A percentile compares a stretch with the other conserved stretches of the same genome.
Conservation (phyloP, 2,888 invertebrate species). For the Chrysina gloriosa region DNA sequence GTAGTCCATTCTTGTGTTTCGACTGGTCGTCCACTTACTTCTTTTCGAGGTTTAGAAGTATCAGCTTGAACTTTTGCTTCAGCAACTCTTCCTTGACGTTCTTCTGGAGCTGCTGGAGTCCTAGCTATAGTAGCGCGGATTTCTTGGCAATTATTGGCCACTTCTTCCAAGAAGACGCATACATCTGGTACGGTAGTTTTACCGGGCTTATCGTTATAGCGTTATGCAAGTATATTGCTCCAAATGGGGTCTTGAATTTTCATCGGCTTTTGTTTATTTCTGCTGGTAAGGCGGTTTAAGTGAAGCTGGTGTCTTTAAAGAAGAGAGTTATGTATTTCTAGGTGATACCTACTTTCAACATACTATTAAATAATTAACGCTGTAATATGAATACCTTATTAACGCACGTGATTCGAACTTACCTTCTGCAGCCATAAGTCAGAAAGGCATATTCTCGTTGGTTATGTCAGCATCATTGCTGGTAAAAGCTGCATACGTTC, state of each 20-base stretch:
- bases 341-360: not conserved
- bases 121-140: not conserved
- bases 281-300: not conserved
- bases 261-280: slow-evolving; percentile 7
- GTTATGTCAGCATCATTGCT: slow-evolving; percentile 14
- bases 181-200: slow-evolving; percentile 14
- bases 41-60: slow-evolving; percentile 48
- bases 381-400: not conserved
- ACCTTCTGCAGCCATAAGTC: slow-evolving; percentile 13
- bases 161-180: slow-evolving; percentile 34
- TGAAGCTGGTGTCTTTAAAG: not conserved
- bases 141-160: not conserved
- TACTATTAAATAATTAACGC: slow-evolving; percentile 10
- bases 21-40: slow-evolving; percentile 49
- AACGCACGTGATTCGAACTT: slow-evolving; percentile 19
- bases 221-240: slow-evolving; percentile 29
- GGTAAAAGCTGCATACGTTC: slow-evolving; percentile 16
- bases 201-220: slow-evolving; percentile 6
- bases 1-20: slow-evolving; percentile 10
- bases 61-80: slow-evolving; percentile 2
- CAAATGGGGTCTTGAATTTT: slow-evolving; percentile 1
- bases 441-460: slow-evolving; percentile 1
- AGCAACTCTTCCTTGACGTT: not conserved
- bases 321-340: slow-evolving; percentile 21
- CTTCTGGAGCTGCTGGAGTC: not conserved